phyloP scores from a whole-genome alignment of 2,113 vertebrate genomes.

The Gymnocephalus cernua region DNA sequence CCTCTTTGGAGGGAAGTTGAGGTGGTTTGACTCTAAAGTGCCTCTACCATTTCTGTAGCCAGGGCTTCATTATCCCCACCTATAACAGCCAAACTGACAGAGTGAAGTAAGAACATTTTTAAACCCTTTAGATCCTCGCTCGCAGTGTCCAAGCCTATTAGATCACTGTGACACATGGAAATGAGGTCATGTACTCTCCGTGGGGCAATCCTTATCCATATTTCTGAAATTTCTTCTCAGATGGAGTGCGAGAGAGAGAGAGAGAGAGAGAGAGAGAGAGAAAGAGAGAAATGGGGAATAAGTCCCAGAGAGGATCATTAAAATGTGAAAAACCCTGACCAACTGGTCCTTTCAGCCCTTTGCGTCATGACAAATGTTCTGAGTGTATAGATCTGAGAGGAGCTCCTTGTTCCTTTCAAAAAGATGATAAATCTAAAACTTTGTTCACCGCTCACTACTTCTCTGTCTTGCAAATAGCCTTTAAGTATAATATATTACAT shows the following conservation, averaged over 20 bases:
- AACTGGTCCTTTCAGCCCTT: conserved; percentile 56
- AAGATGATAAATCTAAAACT: conserved; percentile 53
- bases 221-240: conserved; percentile 57
- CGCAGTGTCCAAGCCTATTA: conserved; percentile 64
- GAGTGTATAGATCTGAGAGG: conserved; percentile 59
- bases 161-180: conserved; percentile 73
- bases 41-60: conserved; percentile 24
- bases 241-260: conserved; percentile 11
- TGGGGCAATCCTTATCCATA: conserved; percentile 60
- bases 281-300: conserved; percentile 39
- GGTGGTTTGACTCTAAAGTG: conserved; percentile 54
- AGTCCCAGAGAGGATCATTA: conserved; percentile 76
- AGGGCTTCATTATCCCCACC: conserved; percentile 52
- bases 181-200: conserved; percentile 74
- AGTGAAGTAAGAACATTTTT: conserved; percentile 54
- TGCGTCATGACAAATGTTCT: conserved; percentile 71
- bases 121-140: conserved; percentile 57
- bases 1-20: conserved; percentile 28
- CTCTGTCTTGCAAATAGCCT: conserved; percentile 28
- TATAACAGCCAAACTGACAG: conserved; percentile 40
- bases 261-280: conserved; percentile 9
- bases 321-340: conserved; percentile 64
- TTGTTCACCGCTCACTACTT: conserved; percentile 11
- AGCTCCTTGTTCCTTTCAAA: conserved; percentile 45
- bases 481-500: conserved; percentile 26